These are phyloP conservation scores for Glandiceps talaboti DNA, from an alignment of 53 echinoderm and acorn worm genomes.

Conservation along the genomic window DNA sequence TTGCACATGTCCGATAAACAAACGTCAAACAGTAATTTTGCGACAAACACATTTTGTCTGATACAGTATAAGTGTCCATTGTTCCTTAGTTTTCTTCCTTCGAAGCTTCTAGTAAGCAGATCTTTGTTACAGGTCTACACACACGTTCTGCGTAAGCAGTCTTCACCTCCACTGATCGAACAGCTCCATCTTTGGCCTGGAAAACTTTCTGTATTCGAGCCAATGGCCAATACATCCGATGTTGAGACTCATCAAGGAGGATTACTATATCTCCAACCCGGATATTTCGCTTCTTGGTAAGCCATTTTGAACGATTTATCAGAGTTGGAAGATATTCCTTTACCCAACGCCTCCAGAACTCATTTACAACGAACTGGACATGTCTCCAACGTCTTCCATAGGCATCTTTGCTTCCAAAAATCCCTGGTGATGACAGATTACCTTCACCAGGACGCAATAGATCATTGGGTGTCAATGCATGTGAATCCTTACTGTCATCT, in stretches of 20 bases:
- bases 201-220: too few relatives aligned
- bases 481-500: slow-evolving; percentile 4
- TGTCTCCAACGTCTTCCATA: slow-evolving; percentile 6
- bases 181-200: too few relatives aligned
- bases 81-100: too few relatives aligned
- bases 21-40: too few relatives aligned
- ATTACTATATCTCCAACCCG: not conserved
- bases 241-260: not conserved
- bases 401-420: slow-evolving; percentile 4
- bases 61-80: too few relatives aligned
- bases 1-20: too few relatives aligned
- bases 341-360: slow-evolving; percentile 9
- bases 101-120: too few relatives aligned
- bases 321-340: slow-evolving; percentile 19
- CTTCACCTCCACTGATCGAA: too few relatives aligned
- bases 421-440: not conserved
- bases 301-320: slow-evolving; percentile 10
- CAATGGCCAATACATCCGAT: not conserved
- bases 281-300: slow-evolving; percentile 4
- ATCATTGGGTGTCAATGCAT: slow-evolving; percentile 24
- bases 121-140: too few relatives aligned
- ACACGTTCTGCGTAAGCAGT: too few relatives aligned
- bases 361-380: slow-evolving; percentile 9
- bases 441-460: slow-evolving; percentile 22
- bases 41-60: too few relatives aligned